A percentile compares a stretch with the other conserved stretches of the same genome.
Conservation (phyloP, 2,888 invertebrate species). For the Dendrolimus pini region DNA sequence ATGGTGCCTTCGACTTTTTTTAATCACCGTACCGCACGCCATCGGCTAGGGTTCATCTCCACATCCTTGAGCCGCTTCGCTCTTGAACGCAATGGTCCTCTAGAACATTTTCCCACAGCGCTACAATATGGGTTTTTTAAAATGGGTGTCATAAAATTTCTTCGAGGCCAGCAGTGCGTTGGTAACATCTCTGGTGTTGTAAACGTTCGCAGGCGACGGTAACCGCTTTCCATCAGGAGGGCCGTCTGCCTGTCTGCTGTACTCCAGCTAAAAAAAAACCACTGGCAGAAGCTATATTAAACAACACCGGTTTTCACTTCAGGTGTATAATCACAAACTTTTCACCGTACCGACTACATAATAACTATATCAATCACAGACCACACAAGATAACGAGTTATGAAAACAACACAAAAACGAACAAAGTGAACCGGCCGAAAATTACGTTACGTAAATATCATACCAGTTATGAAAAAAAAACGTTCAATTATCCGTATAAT, state of each 20-base stretch:
- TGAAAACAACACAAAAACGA: neutral
- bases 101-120: too few species aligned
- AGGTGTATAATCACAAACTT: too few species aligned
- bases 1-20: too few species aligned
- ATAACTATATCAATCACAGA: neutral
- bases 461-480: constrained; percentile 17
- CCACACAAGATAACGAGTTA: neutral
- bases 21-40: too few species aligned
- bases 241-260: neutral
- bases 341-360: neutral
- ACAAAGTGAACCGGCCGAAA: neutral
- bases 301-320: too few species aligned
- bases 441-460: constrained; percentile 3
- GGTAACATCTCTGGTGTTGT: neutral
- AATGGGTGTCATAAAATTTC: neutral
- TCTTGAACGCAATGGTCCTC: too few species aligned
- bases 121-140: too few species aligned
- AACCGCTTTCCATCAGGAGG: neutral
- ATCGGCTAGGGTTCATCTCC: too few species aligned
- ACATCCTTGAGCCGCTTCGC: too few species aligned
- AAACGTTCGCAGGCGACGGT: neutral
- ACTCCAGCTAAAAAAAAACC: neutral
- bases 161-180: neutral
- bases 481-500: constrained; percentile 23
- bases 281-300: too few species aligned